Conservation (phyloP, 92 coral and sea anemone species). For the Epizoanthus rinbou region DNA sequence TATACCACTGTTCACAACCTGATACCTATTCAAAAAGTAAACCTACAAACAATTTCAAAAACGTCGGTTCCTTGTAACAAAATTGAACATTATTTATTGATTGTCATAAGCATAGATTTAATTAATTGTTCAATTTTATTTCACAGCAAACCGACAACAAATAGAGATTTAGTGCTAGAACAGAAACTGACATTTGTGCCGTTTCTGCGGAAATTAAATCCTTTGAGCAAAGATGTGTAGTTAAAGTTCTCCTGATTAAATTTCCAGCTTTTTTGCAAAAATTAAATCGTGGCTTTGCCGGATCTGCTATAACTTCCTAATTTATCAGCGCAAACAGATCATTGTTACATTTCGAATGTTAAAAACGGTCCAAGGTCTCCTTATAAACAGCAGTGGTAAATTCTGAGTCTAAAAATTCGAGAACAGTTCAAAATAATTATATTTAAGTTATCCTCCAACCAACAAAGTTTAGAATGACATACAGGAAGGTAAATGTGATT, state of each 20-base stretch:
- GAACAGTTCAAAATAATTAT: no score
- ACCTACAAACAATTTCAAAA: background rate
- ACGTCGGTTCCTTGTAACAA: background rate
- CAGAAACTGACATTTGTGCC: background rate
- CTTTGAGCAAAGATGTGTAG: background rate
- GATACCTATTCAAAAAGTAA: background rate
- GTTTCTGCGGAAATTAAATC: constrained; percentile 4
- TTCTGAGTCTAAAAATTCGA: background rate
- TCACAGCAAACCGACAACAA: background rate
- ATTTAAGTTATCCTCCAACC: background rate
- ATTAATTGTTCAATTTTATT: background rate
- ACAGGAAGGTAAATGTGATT: background rate
- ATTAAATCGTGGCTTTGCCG: background rate
- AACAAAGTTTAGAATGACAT: background rate
- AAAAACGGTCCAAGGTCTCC: background rate
- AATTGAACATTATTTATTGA: background rate
- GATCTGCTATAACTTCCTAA: background rate
- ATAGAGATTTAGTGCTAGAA: background rate
- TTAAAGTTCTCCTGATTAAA: background rate
- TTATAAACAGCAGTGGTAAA: background rate
- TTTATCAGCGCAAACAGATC: background rate
- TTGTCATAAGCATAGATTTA: background rate
- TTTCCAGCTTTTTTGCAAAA: background rate
- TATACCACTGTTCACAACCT: no score
- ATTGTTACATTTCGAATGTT: background rate